Evolutionary conservation across 2,113 vertebrate genomes (phyloP).

Genomic region (Nyctibius bracteatus): DNA sequence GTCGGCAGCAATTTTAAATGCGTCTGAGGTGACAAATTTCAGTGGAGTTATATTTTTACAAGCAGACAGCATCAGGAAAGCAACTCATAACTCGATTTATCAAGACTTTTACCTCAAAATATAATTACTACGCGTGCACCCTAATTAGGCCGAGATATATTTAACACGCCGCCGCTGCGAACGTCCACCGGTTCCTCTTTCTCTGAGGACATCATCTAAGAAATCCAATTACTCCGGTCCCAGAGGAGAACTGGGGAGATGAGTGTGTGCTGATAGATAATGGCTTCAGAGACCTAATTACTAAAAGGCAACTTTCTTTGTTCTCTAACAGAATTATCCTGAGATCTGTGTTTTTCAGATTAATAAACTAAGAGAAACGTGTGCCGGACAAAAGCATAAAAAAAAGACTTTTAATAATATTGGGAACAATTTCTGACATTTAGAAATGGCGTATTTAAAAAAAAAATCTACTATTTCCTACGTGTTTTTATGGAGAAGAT

Average conservation of each 20-base stretch:
- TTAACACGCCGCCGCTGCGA: not conserved
- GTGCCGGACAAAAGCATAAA: not conserved
- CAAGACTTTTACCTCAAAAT: not conserved
- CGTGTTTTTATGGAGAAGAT: not conserved
- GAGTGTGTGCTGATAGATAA: not conserved
- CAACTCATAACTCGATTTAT: not conserved
- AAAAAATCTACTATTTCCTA: not conserved
- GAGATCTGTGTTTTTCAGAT: not conserved
- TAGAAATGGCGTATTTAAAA: not conserved
- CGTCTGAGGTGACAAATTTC: accelerated
- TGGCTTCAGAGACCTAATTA: not conserved
- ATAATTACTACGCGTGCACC: not conserved
- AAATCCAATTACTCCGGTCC: not conserved
- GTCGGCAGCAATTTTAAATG: not conserved
- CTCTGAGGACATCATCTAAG: not conserved
- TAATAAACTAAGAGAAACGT: not conserved
- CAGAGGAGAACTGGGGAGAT: not conserved
- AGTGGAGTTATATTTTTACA: accelerated
- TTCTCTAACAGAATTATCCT: not conserved
- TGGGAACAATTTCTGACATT: not conserved
- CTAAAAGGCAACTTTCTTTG: not conserved
- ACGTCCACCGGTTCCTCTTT: not conserved
- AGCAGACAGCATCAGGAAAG: not conserved
- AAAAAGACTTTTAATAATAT: not conserved
- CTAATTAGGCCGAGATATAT: not conserved